Evolutionary conservation across 2,797 vertebrate species (phyloP), one percentile per base, ranked within the genome.

Genomic region (Phalanger gymnotis): DNA sequence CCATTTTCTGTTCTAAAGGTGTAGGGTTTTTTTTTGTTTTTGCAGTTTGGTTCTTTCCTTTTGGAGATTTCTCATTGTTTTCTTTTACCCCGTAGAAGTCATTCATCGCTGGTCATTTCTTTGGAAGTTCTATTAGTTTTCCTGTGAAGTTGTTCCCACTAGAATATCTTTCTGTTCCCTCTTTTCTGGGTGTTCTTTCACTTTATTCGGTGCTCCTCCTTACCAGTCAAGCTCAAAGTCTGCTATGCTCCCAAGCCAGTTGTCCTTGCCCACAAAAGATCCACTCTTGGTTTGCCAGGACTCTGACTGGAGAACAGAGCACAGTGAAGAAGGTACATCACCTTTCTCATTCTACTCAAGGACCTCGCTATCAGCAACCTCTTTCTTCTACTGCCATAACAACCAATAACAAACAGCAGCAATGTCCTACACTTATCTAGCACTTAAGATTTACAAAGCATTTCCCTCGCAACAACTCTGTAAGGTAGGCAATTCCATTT

Each of bases 301-400:
- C 40, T 81, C 40, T 27, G 34, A 81, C n/a, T 40, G 73, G 40
- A 81, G 73, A 81, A 81, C 19, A 47, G 7, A 81, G 73, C 13
- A 81, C 73, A 25, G 73, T 11, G 40, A 81, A 81, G 19, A 47
- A 81, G 66, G 34, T 25, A 9, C 7, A 47, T 81, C 40, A 81
- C 19, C 73, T 81, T 81, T 22, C 91, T 90, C 94, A 96, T 28
- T 91, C 91, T 53, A 81, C 53, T 95, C 87, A 95, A 19, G 19
- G 92, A 94, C 93, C 93, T 96, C 93, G 56, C 58, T 91, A 92
- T 66, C 66, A 95, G 90, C 90, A 96, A 90, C 3, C 2, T 58
- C n/a, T 98, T 27, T 81, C 73, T 81, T 81, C 73, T 47, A 47
- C 40, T 81, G 47, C 19, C 73, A 47, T 81, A 81, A 81, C 73